Conservation (phyloP, 2,113 vertebrate species). For the Salvelinus alpinus region DNA sequence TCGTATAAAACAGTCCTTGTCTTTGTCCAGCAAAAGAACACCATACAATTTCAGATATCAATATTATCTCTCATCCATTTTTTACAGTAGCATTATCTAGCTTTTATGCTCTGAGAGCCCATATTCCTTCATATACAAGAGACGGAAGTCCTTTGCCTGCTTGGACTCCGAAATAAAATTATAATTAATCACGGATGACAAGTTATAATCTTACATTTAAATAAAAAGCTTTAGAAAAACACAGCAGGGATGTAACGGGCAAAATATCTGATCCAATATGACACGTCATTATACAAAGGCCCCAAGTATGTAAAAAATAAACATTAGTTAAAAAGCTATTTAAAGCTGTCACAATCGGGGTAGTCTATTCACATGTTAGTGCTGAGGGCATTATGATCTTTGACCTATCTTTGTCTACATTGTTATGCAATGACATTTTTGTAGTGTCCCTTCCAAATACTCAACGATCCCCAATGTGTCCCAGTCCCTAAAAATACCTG, state of each 20-base stretch:
- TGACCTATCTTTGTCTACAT: slow-evolving; percentile 11
- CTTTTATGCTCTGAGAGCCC: slow-evolving; percentile 14
- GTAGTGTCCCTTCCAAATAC: background rate
- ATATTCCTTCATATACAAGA: slow-evolving; percentile 28
- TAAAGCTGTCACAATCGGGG: background rate
- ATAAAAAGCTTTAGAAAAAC: slow-evolving; percentile 3
- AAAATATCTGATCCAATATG: slow-evolving; percentile 2
- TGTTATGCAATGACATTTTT: background rate
- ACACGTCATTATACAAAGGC: slow-evolving; percentile 46
- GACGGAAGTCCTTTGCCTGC: slow-evolving; percentile 68
- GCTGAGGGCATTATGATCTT: slow-evolving; percentile 1
- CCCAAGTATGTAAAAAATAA: slow-evolving; percentile 36
- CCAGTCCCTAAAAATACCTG: too few relatives aligned
- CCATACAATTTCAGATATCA: slow-evolving; percentile 34
- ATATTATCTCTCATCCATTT: slow-evolving; percentile 38
- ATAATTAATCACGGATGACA: slow-evolving; percentile 21
- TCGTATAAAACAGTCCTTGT: slow-evolving; percentile 55
- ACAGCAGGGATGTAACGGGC: background rate
- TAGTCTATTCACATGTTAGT: background rate
- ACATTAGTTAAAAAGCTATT: slow-evolving; percentile 50
- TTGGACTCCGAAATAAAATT: slow-evolving; percentile 57
- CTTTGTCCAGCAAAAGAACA: slow-evolving; percentile 79
- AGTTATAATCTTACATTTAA: slow-evolving; percentile 20
- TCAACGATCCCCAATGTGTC: too few relatives aligned
- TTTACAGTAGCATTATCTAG: slow-evolving; percentile 28